Percentiles rank a stretch among this genome's conserved stretches.
These are phyloP conservation scores for Sternotherus odoratus DNA, from an alignment of 2,797 vertebrate species.

Conservation along the genomic window DNA sequence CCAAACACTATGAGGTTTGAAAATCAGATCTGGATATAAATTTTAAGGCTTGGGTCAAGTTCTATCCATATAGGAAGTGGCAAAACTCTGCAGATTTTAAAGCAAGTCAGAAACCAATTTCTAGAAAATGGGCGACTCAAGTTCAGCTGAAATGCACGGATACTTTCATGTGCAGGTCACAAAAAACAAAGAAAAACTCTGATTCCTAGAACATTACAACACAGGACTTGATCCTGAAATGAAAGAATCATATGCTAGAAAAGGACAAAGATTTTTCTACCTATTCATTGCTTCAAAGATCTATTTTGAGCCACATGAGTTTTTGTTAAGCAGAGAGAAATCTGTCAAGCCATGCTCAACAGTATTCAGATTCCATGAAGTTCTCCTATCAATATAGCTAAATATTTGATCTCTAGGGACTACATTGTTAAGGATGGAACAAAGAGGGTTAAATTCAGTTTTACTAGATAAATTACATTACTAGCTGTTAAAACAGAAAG, in stretches of 20 bases:
- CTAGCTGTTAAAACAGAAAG: not conserved
- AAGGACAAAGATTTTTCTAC: not conserved
- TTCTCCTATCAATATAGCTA: conserved; percentile 11
- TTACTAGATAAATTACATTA: not conserved
- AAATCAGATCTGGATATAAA: not conserved
- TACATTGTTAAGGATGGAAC: not conserved
- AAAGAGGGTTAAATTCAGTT: not conserved
- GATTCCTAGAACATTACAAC: not conserved
- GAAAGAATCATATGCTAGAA: not conserved
- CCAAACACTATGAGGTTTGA: not conserved
- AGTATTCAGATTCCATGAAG: not conserved
- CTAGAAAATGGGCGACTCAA: not conserved
- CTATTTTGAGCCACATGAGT: not conserved
- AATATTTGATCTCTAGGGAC: not conserved
- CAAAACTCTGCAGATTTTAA: not conserved
- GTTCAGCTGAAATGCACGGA: rapidly evolving
- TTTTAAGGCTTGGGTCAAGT: not conserved
- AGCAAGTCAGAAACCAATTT: not conserved
- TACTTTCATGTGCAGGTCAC: not conserved
- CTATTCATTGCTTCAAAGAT: not conserved
- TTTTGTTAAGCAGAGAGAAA: not conserved
- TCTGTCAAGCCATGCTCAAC: not conserved
- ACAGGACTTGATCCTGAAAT: not conserved
- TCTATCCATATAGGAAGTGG: not conserved
- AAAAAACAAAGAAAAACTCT: not conserved